A percentile compares a stretch with the other conserved stretches of the same genome.
Evolutionary conservation across 1,140 invertebrate species (phyloP).

Genomic region (Chionoecetes opilio): DNA sequence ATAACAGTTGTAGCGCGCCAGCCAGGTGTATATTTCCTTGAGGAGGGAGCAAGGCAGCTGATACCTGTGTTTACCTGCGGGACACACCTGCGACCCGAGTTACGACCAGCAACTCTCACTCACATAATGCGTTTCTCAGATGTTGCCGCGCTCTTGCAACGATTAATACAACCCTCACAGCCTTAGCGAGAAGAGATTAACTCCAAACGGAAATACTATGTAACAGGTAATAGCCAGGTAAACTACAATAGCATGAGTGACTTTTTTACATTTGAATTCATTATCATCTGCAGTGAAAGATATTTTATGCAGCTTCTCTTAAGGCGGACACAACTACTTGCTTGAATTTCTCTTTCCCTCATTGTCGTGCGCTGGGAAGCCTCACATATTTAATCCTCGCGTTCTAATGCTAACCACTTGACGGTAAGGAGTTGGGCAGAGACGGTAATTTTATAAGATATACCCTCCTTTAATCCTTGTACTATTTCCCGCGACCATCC

Average conservation of each 20-base stretch:
- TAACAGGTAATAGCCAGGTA: background rate
- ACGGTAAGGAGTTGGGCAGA: background rate
- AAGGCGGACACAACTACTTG: too few species aligned
- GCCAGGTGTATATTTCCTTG: constrained; percentile 28
- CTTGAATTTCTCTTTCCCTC: too few species aligned
- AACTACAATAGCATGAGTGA: background rate
- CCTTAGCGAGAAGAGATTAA: background rate
- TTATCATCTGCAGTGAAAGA: background rate
- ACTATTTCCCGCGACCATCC: background rate
- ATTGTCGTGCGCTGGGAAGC: too few species aligned
- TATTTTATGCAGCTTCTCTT: background rate
- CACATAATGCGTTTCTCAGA: constrained; percentile 20
- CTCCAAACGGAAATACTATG: background rate
- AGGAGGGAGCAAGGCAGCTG: constrained; percentile 1
- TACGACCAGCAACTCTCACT: background rate
- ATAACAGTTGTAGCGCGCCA: constrained; percentile 1
- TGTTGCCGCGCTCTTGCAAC: background rate
- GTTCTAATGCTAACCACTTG: background rate
- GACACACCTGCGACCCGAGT: constrained; percentile 1
- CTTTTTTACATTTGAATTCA: background rate
- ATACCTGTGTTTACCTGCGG: constrained; percentile 27
- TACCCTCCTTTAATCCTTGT: background rate
- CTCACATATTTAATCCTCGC: background rate
- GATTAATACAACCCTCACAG: background rate
- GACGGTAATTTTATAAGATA: background rate